Evolutionary conservation across 2,888 invertebrate genomes (phyloP), one percentile per base, ranked within the genome.

Genomic region (Rhingia rostrata): DNA sequence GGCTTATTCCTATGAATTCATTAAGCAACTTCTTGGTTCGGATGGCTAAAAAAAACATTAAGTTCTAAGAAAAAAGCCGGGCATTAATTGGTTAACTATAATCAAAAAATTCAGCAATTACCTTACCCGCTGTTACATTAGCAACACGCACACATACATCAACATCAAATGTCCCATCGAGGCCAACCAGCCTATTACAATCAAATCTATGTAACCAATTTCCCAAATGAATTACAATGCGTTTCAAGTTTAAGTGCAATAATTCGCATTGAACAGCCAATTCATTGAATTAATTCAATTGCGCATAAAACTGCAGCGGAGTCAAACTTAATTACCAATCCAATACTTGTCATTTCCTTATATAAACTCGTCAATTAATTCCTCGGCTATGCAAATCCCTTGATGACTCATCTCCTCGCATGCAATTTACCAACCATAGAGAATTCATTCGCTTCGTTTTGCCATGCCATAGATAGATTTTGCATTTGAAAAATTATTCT

Each of bases 401-500:
- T 58, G 58, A 54, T 79, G 73, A 79, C 45, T 79, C 79, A 79
- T 53, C 70, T 1, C 12, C 2, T 12, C 35, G 45, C 58, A 70
- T 61, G 70, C 64, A 30, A 69, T 74, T 22, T 22, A 22, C 70
- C 33, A 10, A 56, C 9, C 41, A 41, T 47, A 77, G 54, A 54
- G 47, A 33, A 54, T 43, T 54, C 56, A 70, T 41, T 51, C 49
- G 1, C 35, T 45, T 39, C 7, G 39, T 39, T 5, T 1, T 7
- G 9, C 9, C 9, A 7, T 10, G 45, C 2, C 6, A 12, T 14
- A 9, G 7, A 14, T 47, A 6, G 1, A 22, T 30, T 67, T 80
- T 74, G 74, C 67, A 74, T 80, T 53, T 35, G 12, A 56, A 74
- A 80, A 63, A 32, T 61, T 67, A 74, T 67, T 80, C 47, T 66